phyloP scores from a whole-genome alignment of 2,113 vertebrate genomes.

The Chloropsis hardwickii region DNA sequence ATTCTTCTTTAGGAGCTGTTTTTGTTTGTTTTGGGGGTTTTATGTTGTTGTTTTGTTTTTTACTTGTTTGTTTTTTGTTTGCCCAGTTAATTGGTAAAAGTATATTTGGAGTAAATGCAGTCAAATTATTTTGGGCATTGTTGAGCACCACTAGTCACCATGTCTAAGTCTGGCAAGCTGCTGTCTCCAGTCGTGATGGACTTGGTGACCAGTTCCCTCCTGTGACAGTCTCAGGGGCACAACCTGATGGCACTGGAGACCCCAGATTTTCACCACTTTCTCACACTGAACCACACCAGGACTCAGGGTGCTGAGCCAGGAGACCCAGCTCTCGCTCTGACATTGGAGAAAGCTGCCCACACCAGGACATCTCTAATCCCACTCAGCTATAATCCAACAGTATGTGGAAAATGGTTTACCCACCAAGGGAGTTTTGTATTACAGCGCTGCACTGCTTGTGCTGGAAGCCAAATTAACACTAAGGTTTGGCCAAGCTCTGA shows the following conservation, averaged over 20 bases:
- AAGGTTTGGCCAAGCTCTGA: neutral
- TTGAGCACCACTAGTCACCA: neutral
- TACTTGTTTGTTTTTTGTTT: neutral
- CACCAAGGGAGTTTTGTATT: neutral
- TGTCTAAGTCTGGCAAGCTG: neutral
- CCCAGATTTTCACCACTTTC: neutral
- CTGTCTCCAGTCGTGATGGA: rapidly evolving
- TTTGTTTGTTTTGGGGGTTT: neutral
- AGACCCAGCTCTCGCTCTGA: rapidly evolving
- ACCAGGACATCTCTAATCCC: neutral
- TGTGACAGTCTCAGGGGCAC: neutral
- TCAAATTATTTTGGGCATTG: neutral
- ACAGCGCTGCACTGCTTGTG: neutral
- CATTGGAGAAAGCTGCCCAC: neutral
- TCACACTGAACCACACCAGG: neutral
- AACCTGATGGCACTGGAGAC: neutral
- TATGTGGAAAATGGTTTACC: neutral
- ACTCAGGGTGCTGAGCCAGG: neutral
- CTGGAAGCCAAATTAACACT: constrained; percentile 4
- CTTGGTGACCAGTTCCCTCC: neutral
- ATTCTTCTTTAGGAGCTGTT: neutral
- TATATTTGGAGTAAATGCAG: neutral
- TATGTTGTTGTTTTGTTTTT: neutral
- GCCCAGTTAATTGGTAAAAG: neutral
- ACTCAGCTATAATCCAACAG: neutral